Conservation (phyloP, 2,888 invertebrate genomes). For the Charanyca ferruginea region DNA sequence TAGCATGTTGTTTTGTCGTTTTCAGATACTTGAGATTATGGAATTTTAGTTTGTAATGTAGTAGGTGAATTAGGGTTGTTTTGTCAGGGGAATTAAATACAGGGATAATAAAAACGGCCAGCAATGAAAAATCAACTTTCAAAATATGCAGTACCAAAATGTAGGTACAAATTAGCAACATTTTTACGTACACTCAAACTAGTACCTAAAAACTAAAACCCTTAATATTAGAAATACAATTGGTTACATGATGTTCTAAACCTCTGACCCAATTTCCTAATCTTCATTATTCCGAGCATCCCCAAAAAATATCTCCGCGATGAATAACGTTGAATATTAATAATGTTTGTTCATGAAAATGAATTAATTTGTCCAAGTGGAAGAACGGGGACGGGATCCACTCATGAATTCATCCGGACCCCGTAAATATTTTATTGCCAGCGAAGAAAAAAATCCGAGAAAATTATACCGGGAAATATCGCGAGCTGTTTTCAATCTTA, state of each 20-base stretch:
- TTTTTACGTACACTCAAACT: background rate
- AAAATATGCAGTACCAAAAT: too few relatives aligned
- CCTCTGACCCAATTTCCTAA: slow-evolving; percentile 42
- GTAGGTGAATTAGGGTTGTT: background rate
- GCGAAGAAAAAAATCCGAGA: slow-evolving; percentile 82
- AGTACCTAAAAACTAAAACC: background rate
- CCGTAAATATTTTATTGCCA: slow-evolving; percentile 89
- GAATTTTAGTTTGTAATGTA: background rate
- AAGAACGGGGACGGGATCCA: slow-evolving; percentile 79
- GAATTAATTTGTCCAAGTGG: slow-evolving; percentile 85
- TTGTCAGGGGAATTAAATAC: too few relatives aligned
- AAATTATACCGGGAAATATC: slow-evolving; percentile 86
- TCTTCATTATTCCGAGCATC: slow-evolving; percentile 25
- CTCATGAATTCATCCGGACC: slow-evolving; percentile 84
- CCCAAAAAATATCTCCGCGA: slow-evolving; percentile 56
- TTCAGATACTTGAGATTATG: slow-evolving; percentile 11
- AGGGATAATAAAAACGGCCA: too few relatives aligned
- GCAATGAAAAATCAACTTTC: too few relatives aligned
- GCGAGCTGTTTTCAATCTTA: slow-evolving; percentile 89
- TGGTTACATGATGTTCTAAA: background rate
- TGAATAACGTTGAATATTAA: slow-evolving; percentile 75
- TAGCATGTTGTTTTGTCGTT: slow-evolving; percentile 29
- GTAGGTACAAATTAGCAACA: too few relatives aligned
- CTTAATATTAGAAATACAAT: background rate
- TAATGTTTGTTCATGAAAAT: slow-evolving; percentile 84